Conservation (phyloP, 2,888 invertebrate genomes). For the Torymus aiolomorphi region DNA sequence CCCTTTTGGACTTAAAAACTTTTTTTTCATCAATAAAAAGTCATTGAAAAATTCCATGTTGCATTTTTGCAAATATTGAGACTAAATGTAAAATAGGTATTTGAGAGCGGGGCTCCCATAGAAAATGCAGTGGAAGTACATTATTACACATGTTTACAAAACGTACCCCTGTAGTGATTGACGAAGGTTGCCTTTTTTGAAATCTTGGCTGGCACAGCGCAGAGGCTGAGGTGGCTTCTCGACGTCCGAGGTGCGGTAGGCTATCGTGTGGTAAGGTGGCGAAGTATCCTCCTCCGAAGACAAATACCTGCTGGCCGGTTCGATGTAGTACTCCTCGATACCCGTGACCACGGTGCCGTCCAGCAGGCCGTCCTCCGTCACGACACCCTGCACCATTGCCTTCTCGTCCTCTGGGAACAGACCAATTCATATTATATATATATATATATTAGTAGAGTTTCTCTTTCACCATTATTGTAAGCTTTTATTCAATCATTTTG, state of each 20-base stretch:
- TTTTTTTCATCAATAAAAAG: too few species aligned
- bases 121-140: neutral
- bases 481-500: too few species aligned
- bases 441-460: too few species aligned
- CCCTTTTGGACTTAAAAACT: too few species aligned
- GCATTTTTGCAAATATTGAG: too few species aligned
- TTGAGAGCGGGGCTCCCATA: too few species aligned
- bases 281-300: slow-evolving; percentile 77
- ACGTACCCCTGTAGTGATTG: slow-evolving; percentile 63
- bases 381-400: slow-evolving; percentile 88
- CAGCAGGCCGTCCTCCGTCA: slow-evolving; percentile 91
- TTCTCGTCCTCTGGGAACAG: slow-evolving; percentile 85
- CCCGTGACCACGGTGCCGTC: slow-evolving; percentile 90
- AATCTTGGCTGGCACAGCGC: slow-evolving; percentile 81
- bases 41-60: too few species aligned
- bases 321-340: slow-evolving; percentile 89
- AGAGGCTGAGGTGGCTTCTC: slow-evolving; percentile 70
- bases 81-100: too few species aligned
- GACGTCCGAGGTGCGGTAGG: slow-evolving; percentile 90
- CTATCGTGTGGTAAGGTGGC: slow-evolving; percentile 85
- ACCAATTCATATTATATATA: too few species aligned
- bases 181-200: slow-evolving; percentile 74
- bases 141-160: neutral
- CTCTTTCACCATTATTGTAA: too few species aligned
- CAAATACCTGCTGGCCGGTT: slow-evolving; percentile 84